Conservation (phyloP, 1,140 invertebrate species). For the Drosophila lacteicornis region DNA sequence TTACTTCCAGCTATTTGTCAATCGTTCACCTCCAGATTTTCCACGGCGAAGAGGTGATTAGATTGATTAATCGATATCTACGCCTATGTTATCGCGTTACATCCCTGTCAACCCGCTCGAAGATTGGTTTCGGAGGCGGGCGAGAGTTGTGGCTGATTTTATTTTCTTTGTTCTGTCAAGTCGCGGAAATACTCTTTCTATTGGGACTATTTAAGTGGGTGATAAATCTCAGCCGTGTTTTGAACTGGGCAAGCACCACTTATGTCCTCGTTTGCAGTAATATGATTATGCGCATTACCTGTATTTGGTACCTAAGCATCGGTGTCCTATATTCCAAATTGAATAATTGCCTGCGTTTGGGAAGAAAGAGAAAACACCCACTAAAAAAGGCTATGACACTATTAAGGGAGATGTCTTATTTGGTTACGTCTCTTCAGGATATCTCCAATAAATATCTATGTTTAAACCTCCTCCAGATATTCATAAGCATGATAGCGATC, state of each 20-base stretch:
- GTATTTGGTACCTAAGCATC: constrained; percentile 16
- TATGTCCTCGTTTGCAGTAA: not conserved
- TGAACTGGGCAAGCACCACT: not conserved
- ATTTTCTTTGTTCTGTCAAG: constrained; percentile 23
- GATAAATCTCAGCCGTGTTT: not conserved
- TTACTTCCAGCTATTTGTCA: constrained; percentile 1
- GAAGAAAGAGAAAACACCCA: constrained; percentile 1
- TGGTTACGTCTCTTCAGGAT: constrained; percentile 8
- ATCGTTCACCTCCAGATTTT: constrained; percentile 43
- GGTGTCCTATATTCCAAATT: constrained; percentile 30
- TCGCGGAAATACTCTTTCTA: constrained; percentile 9
- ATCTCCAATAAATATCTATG: constrained; percentile 23
- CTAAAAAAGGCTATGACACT: constrained; percentile 26
- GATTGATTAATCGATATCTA: constrained; percentile 47
- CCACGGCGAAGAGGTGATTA: constrained; percentile 25
- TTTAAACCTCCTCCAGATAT: constrained; percentile 5
- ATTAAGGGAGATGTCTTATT: constrained; percentile 35
- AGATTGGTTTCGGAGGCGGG: constrained; percentile 33
- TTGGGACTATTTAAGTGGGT: not conserved
- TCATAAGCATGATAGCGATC: not conserved
- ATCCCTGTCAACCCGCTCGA: not conserved
- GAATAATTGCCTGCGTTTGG: not conserved
- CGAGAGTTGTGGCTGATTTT: constrained; percentile 45
- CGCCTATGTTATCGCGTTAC: constrained; percentile 22
- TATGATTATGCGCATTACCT: not conserved